Conservation (phyloP, 1,140 invertebrate genomes). For the Lordiphosa clarofinis region DNA sequence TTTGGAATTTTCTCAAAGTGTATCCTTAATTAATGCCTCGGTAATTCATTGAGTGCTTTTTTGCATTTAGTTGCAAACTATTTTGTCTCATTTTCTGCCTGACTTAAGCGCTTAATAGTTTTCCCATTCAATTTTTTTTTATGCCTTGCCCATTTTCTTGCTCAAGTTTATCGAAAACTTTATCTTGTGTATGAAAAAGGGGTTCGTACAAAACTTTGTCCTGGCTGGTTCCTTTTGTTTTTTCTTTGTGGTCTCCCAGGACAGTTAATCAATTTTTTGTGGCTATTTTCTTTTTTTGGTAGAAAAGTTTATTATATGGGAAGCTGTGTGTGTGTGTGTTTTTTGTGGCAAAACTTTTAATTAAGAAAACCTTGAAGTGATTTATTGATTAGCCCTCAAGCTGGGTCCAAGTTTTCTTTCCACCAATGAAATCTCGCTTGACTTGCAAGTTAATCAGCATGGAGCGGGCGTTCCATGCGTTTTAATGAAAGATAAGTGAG, state of each 20-base stretch:
- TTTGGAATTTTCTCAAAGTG: too few relatives aligned
- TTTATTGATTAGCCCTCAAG: conserved; percentile 73
- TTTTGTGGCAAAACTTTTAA: conserved; percentile 76
- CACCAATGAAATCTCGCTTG: conserved; percentile 39
- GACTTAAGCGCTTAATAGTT: conserved; percentile 79
- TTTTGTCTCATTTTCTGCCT: conserved; percentile 78
- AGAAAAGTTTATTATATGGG: conserved; percentile 41
- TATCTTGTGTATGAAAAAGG: conserved; percentile 50
- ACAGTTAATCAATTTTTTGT: conserved; percentile 74
- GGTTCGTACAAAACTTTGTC: conserved; percentile 42
- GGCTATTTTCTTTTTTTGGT: conserved; percentile 30
- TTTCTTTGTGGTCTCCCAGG: conserved; percentile 57
- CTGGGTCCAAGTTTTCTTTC: conserved; percentile 43
- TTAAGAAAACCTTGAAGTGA: conserved; percentile 80
- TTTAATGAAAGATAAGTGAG: conserved; percentile 53
- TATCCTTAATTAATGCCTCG: conserved; percentile 56
- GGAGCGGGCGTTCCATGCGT: conserved; percentile 33
- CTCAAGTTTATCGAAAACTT: conserved; percentile 54
- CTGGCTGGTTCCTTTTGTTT: conserved; percentile 20
- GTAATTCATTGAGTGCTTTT: conserved; percentile 24
- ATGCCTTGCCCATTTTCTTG: conserved; percentile 58
- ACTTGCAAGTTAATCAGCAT: conserved; percentile 49
- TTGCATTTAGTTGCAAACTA: conserved; percentile 44
- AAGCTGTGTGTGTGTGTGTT: conserved; percentile 10
- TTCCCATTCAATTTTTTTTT: conserved; percentile 42